Evolutionary conservation across 2,113 vertebrate species (phyloP).

Genomic region (Galemys pyrenaicus): DNA sequence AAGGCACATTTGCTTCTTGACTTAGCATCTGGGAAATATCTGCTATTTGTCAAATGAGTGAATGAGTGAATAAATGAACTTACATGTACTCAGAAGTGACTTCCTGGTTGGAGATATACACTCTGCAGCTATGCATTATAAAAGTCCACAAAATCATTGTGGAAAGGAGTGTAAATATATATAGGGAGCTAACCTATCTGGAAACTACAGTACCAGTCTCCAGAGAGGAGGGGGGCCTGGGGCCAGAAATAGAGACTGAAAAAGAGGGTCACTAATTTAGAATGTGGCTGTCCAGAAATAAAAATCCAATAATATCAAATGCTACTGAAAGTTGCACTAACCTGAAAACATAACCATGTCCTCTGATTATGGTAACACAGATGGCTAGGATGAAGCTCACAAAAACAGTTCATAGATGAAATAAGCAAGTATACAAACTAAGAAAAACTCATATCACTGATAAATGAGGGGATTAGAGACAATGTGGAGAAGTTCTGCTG

Average conservation of each 20-base stretch:
- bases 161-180: not conserved
- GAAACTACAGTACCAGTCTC: not conserved
- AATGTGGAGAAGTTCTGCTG: not conserved
- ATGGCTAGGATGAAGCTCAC: not conserved
- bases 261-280: not conserved
- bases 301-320: not conserved
- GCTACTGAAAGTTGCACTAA: not conserved
- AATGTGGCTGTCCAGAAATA: not conserved
- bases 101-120: not conserved
- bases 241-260: not conserved
- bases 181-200: accelerated
- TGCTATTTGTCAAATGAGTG: not conserved
- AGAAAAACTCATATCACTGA: not conserved
- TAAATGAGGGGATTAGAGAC: not conserved
- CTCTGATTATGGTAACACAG: not conserved
- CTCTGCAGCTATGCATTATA: too few species aligned
- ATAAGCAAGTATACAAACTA: not conserved
- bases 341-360: not conserved
- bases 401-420: not conserved
- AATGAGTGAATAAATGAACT: not conserved
- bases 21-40: not conserved
- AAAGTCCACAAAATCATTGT: too few species aligned
- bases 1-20: not conserved
- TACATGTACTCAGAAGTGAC: not conserved
- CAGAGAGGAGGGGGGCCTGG: not conserved